Base-by-base conservation (phyloP, 92 coral and sea anemone species). In the Epizoanthus fatuus region DNA sequence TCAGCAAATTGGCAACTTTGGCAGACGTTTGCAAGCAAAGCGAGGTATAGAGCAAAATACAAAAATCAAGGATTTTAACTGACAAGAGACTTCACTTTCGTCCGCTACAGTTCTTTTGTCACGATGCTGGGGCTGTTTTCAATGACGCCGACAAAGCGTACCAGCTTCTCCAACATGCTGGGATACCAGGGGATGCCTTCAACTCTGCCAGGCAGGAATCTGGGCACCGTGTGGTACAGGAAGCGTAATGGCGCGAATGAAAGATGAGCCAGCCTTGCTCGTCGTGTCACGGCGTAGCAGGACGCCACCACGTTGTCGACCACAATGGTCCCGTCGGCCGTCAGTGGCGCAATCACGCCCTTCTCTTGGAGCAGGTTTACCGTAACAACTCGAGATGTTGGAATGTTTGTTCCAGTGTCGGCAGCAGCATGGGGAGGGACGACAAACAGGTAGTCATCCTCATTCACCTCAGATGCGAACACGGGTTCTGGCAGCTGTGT, bases 271-370 rank as follows among this genome's bases (percentile, higher is more conserved):
- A 88, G 53, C 32, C 60, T 75, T 15, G 92, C 98, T 44, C 86
- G 87, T 32, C 75, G 80, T 47, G 93, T 75, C 71, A 86, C 74
- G 17, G 98, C 97, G 49, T 94, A 96, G 75, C 98, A 96, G 5
- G 98, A 96, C 0, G 96, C 94, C 57, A 90, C 81, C 0, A 94
- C 98, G 45, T 83, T 93, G 59, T 96, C 96, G 4, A 96, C 96
- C 55, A 94, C 78, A 10, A 96, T 71, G 32, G 92, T 96, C 2
- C 98, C 98, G 22, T 94, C 89, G 76, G 63, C 69, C 20, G 98
- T 96, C 37, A 94, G 80, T 1, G 98, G 98, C 0, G 98, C 98
- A 9, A 96, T 72, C 79, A 90, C 85, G 45, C 98, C 98, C 13
- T 87, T 70, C 49, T 85, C 84, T 39, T 75, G 49, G 16, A 81